Percentiles rank a stretch among this genome's conserved stretches.
phyloP scores from a whole-genome alignment of 2,888 invertebrate species.

The Drosophila paranaensis region DNA sequence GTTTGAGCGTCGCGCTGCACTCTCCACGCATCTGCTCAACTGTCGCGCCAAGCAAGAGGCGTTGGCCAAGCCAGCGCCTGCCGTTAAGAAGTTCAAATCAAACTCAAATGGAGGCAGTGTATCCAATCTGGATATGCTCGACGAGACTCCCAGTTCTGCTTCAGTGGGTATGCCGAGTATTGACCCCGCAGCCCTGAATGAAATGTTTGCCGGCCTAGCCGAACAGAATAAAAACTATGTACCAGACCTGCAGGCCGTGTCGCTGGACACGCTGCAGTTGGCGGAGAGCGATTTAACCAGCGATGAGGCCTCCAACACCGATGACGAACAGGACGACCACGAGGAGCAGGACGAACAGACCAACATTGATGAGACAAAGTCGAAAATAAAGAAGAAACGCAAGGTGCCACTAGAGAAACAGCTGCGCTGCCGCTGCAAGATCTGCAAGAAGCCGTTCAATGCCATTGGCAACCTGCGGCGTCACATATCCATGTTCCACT shows the following conservation, averaged over 20 bases:
- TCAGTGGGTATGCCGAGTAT: slow-evolving; percentile 33
- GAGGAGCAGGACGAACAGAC: slow-evolving; percentile 22
- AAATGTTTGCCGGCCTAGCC: slow-evolving; percentile 81
- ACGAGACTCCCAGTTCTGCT: slow-evolving; percentile 9
- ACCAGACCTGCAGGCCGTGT: slow-evolving; percentile 80
- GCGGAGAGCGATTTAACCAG: slow-evolving; percentile 63
- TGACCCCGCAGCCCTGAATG: slow-evolving; percentile 69
- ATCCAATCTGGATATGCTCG: slow-evolving; percentile 26
- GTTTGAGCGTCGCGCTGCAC: slow-evolving; percentile 90
- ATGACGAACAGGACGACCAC: slow-evolving; percentile 45
- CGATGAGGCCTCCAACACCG: slow-evolving; percentile 55
- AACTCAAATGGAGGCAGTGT: slow-evolving; percentile 30
- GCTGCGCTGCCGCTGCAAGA: slow-evolving; percentile 83
- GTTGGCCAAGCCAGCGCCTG: slow-evolving; percentile 59
- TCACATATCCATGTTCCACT: slow-evolving; percentile 85
- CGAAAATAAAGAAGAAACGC: slow-evolving; percentile 61
- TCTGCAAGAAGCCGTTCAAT: slow-evolving; percentile 84
- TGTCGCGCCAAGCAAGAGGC: slow-evolving; percentile 86
- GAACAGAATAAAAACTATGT: slow-evolving; percentile 71
- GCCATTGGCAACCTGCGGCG: slow-evolving; percentile 84
- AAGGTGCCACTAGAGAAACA: slow-evolving; percentile 72
- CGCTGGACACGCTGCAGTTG: slow-evolving; percentile 75
- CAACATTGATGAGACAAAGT: slow-evolving; percentile 27
- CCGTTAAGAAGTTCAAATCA: slow-evolving; percentile 61
- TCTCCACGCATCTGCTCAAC: slow-evolving; percentile 89